Evolutionary conservation across 2,888 invertebrate genomes (phyloP), one percentile per base, ranked within the genome.

Genomic region (Cephus runcator): DNA sequence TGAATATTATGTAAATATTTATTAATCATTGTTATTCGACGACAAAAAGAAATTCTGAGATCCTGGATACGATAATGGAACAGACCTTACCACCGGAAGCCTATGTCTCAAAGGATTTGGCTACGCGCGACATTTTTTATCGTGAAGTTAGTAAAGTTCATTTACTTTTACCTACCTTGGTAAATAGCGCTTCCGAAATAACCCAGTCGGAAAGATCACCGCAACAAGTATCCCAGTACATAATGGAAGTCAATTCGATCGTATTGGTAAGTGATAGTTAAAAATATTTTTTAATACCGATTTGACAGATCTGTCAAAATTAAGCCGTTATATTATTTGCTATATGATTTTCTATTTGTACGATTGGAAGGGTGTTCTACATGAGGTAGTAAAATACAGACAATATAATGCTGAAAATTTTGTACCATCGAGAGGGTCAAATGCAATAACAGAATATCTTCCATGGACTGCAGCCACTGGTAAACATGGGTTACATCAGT

Each of bases 381-480:
- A 93, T 75, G 95, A 95, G 88, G 95, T 96, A 73, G 92, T 95
- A 11, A 93, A 93, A 84, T 93, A 93, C 85, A 93, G 96, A 34
- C 93, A 94, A 85, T 93, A 93, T 84, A 94, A 94, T 88, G 91
- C 92, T 0, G 92, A 92, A 33, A 91, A 92, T 77, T 95, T 93
- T 82, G 88, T 90, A 1, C 92, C 94, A 9, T 90, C 92, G 6
- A 87, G 86, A 78, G 86, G 85, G 81, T 87, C 86, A 0, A 87
- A 80, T 73, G 85, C 85, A 56, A 84, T 88, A 56, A 90, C 93
- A 11, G 96, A 96, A 87, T 95, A 95, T 88, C 90, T 95, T 30
- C 96, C 96, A 0, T 97, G 97, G 97, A 96, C 96, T 0, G 94
- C 95, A 1, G 93, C 94, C 75, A 90, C 93, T 15, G 95, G 95